Conservation (phyloP, 2,113 vertebrate genomes). For the Macaca fascicularis region DNA sequence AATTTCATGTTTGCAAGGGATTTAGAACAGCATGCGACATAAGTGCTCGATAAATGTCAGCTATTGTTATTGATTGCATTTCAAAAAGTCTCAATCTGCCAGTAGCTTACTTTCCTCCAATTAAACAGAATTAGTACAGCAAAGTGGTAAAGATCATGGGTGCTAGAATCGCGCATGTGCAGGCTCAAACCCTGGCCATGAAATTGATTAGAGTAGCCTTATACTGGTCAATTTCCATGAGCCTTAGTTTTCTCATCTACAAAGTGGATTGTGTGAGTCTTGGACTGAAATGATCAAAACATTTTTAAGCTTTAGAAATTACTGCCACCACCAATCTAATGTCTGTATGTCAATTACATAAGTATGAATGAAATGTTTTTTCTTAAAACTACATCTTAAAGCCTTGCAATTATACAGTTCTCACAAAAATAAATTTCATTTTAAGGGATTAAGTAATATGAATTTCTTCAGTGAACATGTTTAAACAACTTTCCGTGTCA, state of each 20-base stretch:
- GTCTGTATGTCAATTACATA: neutral
- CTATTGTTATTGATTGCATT: neutral
- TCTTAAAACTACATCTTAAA: neutral
- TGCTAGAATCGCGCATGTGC: neutral
- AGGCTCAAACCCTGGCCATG: neutral
- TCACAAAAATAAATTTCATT: neutral
- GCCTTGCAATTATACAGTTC: neutral
- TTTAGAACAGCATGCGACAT: neutral
- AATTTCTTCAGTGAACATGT: neutral
- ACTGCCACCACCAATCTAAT: neutral
- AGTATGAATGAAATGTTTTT: neutral
- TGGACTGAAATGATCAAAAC: neutral
- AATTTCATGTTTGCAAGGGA: neutral
- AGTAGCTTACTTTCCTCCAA: neutral
- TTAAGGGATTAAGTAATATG: neutral
- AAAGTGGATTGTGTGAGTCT: neutral
- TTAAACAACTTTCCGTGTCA: neutral
- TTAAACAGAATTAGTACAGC: neutral
- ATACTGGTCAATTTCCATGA: neutral
- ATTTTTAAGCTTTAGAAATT: neutral
- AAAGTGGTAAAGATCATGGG: neutral
- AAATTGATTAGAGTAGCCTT: neutral
- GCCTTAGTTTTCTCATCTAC: neutral
- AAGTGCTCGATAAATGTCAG: neutral
- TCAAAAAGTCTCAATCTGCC: neutral